Percentiles rank a stretch among this genome's conserved stretches.
These are phyloP conservation scores for Electrophaes corylata DNA, from an alignment of 2,888 invertebrate genomes.

Conservation along the genomic window DNA sequence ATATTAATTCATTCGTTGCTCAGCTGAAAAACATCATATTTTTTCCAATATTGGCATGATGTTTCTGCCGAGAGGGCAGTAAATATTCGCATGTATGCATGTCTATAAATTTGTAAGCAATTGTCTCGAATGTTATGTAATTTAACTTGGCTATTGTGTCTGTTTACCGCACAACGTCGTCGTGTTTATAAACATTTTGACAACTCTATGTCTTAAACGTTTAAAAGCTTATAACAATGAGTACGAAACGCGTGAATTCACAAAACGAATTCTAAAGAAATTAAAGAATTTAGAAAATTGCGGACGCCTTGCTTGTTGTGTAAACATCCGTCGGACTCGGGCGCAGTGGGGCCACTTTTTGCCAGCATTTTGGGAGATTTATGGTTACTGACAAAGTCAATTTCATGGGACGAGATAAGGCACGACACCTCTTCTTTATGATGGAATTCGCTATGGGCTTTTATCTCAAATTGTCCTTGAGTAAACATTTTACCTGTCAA, in stretches of 20 bases:
- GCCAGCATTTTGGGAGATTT: constrained; percentile 72
- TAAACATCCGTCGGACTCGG: constrained; percentile 74
- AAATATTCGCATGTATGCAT: constrained; percentile 43
- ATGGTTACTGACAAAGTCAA: constrained; percentile 81
- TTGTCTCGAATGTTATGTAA: neutral
- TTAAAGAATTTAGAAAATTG: constrained; percentile 54
- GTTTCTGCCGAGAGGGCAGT: constrained; percentile 48
- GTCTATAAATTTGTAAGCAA: constrained; percentile 15
- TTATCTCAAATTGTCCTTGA: constrained; percentile 75
- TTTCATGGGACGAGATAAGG: constrained; percentile 75
- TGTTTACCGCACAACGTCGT: neutral
- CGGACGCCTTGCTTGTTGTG: constrained; percentile 67
- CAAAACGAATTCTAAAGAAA: constrained; percentile 54
- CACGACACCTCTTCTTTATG: constrained; percentile 63
- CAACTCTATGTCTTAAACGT: constrained; percentile 47
- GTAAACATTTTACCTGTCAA: constrained; percentile 81
- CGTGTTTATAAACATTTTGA: constrained; percentile 43
- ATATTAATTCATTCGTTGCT: constrained; percentile 71
- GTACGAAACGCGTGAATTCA: constrained; percentile 46
- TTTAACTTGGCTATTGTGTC: constrained; percentile 12
- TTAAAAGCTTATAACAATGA: constrained; percentile 38
- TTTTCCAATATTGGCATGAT: constrained; percentile 64
- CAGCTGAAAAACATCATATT: constrained; percentile 78
- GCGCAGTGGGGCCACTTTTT: constrained; percentile 67
- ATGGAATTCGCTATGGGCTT: constrained; percentile 73